Evolutionary conservation across 2,797 vertebrate genomes (phyloP).

Genomic region (Ctenochaetus hawaiiensis): DNA sequence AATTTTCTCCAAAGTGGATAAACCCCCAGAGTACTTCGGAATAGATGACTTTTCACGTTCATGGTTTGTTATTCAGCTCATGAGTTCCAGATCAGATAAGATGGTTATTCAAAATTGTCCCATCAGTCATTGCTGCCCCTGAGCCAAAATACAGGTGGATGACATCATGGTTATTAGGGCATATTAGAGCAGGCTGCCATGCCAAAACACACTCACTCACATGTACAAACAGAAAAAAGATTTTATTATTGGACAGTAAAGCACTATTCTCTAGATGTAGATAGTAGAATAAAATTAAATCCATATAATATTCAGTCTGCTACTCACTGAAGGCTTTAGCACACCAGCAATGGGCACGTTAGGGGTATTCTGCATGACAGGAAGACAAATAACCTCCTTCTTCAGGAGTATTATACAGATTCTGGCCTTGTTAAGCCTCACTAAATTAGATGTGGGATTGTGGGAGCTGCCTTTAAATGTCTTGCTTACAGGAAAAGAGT

Average conservation of each 20-base stretch:
- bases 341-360: slow-evolving; percentile 19
- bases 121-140: slow-evolving; percentile 58
- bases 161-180: slow-evolving; percentile 67
- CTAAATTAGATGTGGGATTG: not conserved
- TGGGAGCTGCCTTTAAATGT: not conserved
- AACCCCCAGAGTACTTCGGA: slow-evolving; percentile 35
- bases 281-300: slow-evolving; percentile 30
- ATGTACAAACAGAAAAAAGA: slow-evolving; percentile 20
- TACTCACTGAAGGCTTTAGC: slow-evolving; percentile 21
- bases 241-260: slow-evolving; percentile 30
- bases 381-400: not conserved
- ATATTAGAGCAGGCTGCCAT: slow-evolving; percentile 46
- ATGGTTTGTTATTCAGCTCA: slow-evolving; percentile 47
- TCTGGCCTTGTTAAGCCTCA: not conserved
- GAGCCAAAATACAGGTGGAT: slow-evolving; percentile 68
- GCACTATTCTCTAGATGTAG: slow-evolving; percentile 24
- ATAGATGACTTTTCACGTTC: slow-evolving; percentile 48
- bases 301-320: slow-evolving; percentile 13
- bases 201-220: slow-evolving; percentile 65
- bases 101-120: slow-evolving; percentile 71
- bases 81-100: slow-evolving; percentile 75
- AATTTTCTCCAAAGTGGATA: slow-evolving; percentile 37
- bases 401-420: not conserved
- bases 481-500: not conserved
- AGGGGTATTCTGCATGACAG: slow-evolving; percentile 19